Evolutionary conservation across 2,113 vertebrate species (phyloP), one percentile per base, ranked within the genome.

Genomic region (Saccopteryx leptura): DNA sequence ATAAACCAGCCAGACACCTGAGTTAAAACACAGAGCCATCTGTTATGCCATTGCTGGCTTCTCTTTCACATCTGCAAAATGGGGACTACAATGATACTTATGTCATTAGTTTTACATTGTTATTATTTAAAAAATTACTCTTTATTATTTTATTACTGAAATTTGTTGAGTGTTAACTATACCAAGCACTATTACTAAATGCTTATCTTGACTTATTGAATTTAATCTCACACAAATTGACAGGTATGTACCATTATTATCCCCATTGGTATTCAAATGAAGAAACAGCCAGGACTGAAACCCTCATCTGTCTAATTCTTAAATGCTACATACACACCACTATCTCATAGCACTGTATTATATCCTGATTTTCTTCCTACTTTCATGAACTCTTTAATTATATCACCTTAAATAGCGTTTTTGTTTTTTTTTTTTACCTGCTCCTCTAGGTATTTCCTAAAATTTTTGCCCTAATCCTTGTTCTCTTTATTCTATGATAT

Each of bases 101-200:
- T 12, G 9, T 28, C 24, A 84, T 21, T 19, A 69, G 9, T 90
- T 75, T 83, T 39, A 75, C 9, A 24, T 80, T 52, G 81, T 52
- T 66, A 31, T 52, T 76, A 39, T 75, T 56, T 56, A 0, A 75
- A 66, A 92, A 46, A 9, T 31, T n/a, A 33, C 5, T 9, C 9
- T 88, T 81, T 61, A 68, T 79, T 58, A 60, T 71, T 88, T 90
- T 60, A 88, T 74, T 89, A 74, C 2, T 46, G 39, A 60, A 81
- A 48, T 71, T 9, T 60, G 79, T 75, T 79, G 19, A 52, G 23
- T 24, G 58, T 28, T 75, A 79, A 90, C 26, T 52, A 2, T 21
- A 31, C 31, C 5, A 71, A 80, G 15, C 9, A 54, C 21, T 39
- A 2, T 33, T 74, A 69, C 13, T 46, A 88, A 75, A 56, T 56